Evolutionary conservation across 2,797 vertebrate species (phyloP).

Genomic region (Hipposideros larvatus): DNA sequence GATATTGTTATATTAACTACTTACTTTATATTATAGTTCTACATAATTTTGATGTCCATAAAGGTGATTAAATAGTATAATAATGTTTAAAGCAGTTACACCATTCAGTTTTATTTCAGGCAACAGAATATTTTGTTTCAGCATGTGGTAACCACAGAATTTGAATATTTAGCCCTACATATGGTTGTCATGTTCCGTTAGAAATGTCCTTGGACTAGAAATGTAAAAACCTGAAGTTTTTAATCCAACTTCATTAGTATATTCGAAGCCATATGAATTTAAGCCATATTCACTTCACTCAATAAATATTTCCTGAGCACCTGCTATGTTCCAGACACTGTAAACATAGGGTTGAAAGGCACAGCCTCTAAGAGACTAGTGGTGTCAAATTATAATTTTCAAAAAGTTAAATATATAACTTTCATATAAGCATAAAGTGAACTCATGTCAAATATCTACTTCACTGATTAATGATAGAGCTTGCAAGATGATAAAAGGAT

Average conservation of each 20-base stretch:
- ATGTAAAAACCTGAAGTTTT: constrained; percentile 41
- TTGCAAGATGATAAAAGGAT: neutral
- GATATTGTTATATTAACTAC: constrained; percentile 84
- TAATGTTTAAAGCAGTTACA: constrained; percentile 77
- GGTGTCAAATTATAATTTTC: neutral
- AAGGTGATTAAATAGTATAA: constrained; percentile 87
- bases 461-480: neutral
- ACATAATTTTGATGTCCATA: constrained; percentile 82
- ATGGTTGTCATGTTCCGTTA: constrained; percentile 45
- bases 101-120: constrained; percentile 79
- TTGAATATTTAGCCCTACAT: constrained; percentile 58
- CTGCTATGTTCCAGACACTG: neutral
- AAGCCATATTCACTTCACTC: neutral
- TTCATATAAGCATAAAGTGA: neutral
- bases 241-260: neutral
- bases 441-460: neutral
- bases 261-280: neutral
- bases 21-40: constrained; percentile 81
- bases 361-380: neutral
- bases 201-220: constrained; percentile 45
- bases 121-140: constrained; percentile 71
- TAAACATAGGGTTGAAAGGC: neutral
- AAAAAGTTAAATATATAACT: neutral
- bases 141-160: constrained; percentile 61
- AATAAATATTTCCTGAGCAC: neutral